Evolutionary conservation across 2,888 invertebrate genomes (phyloP), one percentile per base, ranked within the genome.

Genomic region (Zaprionus obscuricornis): DNA sequence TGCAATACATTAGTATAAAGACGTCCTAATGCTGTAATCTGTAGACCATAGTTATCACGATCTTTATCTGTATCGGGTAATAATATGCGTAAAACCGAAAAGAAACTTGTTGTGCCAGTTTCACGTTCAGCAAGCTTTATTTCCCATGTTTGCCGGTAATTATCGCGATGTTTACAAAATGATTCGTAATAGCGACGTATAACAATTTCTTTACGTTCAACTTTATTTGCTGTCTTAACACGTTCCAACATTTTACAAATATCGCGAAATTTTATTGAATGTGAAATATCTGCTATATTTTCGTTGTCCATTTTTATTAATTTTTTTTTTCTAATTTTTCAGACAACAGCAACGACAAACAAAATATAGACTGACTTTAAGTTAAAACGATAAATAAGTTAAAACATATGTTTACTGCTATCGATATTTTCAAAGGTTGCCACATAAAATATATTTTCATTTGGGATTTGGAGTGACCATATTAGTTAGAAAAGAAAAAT

Each of bases 31-130:
- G 93, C 93, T 24, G 92, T 91, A 90, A 96, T 95, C 90, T 96
- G 96, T 60, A 98, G 91, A 13, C 97, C 96, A 90, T 97, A 97
- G 0, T 96, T 92, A 27, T 93, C 93, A 69, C 98, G 92, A 69
- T 95, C 94, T 67, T 94, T 93, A 84, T 98, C 98, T 22, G 93
- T 90, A 57, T 93, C 92, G 0, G 98, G 97, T 18, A 98, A 84
- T 6, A 98, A 89, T 22, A 98, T 91, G 66, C 98, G 92, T 73
- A 98, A 87, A 31, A 96, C 92, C 4, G 96, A 94, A 89, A 93
- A 97, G 58, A 95, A 92, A 57, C 92, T 93, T 27, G 90, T 90
- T 63, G 92, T 91, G 0, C 86, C 84, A 92, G 47, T 55, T 18
- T 78, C 82, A 0, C 10, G 7, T 2, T 40, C 26, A 3, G 57